Conservation (phyloP, 23 tunicate genomes). For the Ciona savignyi region DNA sequence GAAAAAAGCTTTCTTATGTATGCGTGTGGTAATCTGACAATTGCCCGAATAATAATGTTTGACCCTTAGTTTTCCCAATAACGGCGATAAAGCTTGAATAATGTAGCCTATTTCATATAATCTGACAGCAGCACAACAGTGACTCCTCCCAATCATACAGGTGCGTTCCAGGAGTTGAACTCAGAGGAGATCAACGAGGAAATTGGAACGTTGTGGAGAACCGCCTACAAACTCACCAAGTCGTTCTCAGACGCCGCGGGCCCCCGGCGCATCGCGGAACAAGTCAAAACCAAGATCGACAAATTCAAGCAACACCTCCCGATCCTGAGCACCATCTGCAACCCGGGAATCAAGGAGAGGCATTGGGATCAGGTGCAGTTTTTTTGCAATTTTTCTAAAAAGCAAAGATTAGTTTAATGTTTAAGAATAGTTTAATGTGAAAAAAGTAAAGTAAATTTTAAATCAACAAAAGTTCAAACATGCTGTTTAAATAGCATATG, state of each 20-base stretch:
- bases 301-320: conserved; percentile 93
- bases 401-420: not conserved
- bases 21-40: too few species aligned
- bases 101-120: too few species aligned
- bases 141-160: too few species aligned
- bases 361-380: conserved; percentile 90
- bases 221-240: conserved; percentile 85
- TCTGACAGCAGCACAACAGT: too few species aligned
- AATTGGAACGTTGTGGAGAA: conserved; percentile 78
- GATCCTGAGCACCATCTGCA: conserved; percentile 77
- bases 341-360: conserved; percentile 91
- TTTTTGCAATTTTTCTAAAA: not conserved
- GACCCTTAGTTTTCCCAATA: not conserved
- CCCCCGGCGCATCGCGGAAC: conserved; percentile 88
- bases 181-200: conserved; percentile 90
- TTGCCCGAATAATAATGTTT: conserved; percentile 4
- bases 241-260: conserved; percentile 82
- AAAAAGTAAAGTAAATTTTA: not conserved
- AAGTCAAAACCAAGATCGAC: conserved; percentile 78
- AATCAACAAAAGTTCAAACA: too few species aligned
- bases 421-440: too few species aligned
- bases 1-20: too few species aligned
- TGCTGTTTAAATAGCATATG: too few species aligned
- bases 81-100: too few species aligned
- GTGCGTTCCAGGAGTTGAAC: conserved; percentile 73